Evolutionary conservation across 1,140 invertebrate species (phyloP).

Genomic region (Wasmannia auropunctata): DNA sequence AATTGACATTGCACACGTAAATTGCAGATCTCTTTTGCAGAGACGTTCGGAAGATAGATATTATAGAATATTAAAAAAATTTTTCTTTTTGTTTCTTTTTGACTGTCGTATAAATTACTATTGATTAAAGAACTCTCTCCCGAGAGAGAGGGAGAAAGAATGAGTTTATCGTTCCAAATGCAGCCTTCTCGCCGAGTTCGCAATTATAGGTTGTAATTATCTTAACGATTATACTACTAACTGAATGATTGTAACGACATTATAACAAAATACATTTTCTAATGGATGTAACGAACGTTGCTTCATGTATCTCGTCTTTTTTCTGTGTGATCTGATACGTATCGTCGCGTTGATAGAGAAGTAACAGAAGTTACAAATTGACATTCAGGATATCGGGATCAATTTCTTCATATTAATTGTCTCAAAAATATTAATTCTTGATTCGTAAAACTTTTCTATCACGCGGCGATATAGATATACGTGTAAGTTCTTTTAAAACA

Average conservation of each 20-base stretch:
- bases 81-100: not conserved
- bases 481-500: too few relatives aligned
- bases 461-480: too few relatives aligned
- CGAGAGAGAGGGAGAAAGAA: too few relatives aligned
- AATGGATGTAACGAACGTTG: constrained; percentile 40
- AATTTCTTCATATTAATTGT: too few relatives aligned
- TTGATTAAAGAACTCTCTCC: too few relatives aligned
- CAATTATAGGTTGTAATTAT: constrained; percentile 30
- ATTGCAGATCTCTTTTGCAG: not conserved
- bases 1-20: not conserved
- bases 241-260: constrained; percentile 16
- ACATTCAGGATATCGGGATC: too few relatives aligned
- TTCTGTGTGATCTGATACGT: too few relatives aligned
- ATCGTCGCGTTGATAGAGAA: too few relatives aligned
- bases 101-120: not conserved
- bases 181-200: not conserved
- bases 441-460: too few relatives aligned
- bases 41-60: not conserved
- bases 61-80: not conserved
- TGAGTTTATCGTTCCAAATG: not conserved
- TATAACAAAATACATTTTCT: constrained; percentile 49
- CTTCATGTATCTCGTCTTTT: not conserved
- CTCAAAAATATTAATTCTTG: too few relatives aligned
- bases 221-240: constrained; percentile 20
- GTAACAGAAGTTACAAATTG: too few relatives aligned